A percentile compares a stretch with the other conserved stretches of the same genome.
Evolutionary conservation across 2,797 vertebrate species (phyloP).

Genomic region (Coregonus ussuriensis): DNA sequence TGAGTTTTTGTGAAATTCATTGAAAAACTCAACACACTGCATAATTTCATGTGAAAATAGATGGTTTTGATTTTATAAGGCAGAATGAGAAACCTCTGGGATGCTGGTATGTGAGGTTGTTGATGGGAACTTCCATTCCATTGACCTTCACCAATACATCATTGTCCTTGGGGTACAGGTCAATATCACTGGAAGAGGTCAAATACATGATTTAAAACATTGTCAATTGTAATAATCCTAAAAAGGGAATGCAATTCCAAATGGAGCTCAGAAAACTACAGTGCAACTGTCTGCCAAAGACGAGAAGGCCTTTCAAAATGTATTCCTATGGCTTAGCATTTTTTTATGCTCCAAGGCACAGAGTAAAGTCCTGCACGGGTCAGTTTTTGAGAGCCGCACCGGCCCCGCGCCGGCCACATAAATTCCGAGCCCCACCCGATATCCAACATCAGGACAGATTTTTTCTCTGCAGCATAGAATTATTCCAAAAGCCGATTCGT

Average conservation of each 20-base stretch:
- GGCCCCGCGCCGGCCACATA: no score
- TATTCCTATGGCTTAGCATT: no score
- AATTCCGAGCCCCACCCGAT: no score
- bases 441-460: no score
- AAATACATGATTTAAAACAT: neutral
- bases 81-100: slow-evolving; percentile 48
- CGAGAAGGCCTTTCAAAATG: no score
- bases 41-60: neutral
- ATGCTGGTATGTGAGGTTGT: slow-evolving; percentile 66
- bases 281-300: neutral
- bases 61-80: neutral
- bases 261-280: neutral
- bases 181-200: slow-evolving; percentile 70
- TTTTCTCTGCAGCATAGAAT: no score
- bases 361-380: no score
- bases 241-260: neutral
- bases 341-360: no score
- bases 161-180: slow-evolving; percentile 65
- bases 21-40: neutral
- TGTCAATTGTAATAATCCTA: neutral
- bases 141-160: slow-evolving; percentile 71
- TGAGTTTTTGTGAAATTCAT: neutral
- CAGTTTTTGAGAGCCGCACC: no score
- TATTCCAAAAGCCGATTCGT: no score
- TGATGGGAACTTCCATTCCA: slow-evolving; percentile 58